A percentile compares a stretch with the other conserved stretches of the same genome.
These are phyloP conservation scores for Stegodyphus dumicola DNA, from an alignment of 1,140 invertebrate species.

Conservation along the genomic window DNA sequence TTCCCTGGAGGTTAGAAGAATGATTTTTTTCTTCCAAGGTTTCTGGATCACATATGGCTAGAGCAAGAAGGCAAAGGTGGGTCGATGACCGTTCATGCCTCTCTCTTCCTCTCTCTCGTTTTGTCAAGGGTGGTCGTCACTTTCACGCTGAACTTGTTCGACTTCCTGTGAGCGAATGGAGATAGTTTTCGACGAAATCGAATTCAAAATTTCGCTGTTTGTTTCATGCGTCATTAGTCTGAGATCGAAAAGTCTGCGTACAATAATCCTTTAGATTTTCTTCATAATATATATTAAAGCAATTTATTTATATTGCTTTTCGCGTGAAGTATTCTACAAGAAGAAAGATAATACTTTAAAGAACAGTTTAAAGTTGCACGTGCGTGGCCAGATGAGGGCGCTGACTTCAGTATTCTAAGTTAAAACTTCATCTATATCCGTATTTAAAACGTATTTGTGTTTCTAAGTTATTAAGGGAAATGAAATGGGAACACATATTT, in stretches of 20 bases:
- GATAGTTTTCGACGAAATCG: slow-evolving; percentile 2
- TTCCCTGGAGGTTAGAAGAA: slow-evolving; percentile 2
- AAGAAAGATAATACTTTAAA: no score
- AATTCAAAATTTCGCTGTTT: neutral
- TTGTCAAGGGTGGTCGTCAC: neutral
- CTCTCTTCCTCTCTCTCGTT: slow-evolving; percentile 1
- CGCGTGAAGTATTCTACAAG: neutral
- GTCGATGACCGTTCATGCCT: slow-evolving; percentile 16
- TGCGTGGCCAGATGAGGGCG: no score
- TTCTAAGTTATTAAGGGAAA: no score
- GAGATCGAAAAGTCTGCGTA: no score
- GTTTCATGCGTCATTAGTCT: no score
- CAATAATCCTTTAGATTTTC: neutral
- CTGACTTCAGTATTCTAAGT: no score
- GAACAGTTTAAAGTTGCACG: no score
- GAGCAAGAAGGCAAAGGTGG: slow-evolving; percentile 4
- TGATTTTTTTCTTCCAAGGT: neutral
- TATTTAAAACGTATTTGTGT: no score
- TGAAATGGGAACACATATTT: no score
- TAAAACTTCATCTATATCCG: no score
- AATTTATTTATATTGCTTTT: neutral
- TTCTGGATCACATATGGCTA: neutral
- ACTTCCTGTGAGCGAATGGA: neutral
- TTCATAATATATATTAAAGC: neutral
- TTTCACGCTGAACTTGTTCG: neutral